A percentile compares a stretch with the other conserved stretches of the same genome.
phyloP scores from a whole-genome alignment of 2,888 invertebrate species.

The Stenoptilia bipunctidactyla region DNA sequence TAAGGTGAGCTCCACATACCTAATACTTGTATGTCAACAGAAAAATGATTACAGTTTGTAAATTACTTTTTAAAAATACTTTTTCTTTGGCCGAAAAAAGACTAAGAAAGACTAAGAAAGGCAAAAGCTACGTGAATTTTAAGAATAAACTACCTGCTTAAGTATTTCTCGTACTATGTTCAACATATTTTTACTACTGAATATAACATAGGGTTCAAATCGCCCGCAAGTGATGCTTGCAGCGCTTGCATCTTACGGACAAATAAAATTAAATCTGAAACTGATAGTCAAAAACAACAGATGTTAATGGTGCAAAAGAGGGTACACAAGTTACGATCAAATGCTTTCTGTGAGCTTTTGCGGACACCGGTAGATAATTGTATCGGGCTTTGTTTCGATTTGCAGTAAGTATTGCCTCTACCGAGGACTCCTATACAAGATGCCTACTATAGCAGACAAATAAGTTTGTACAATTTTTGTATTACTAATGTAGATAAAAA shows the following conservation, averaged over 20 bases:
- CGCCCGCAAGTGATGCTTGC: neutral
- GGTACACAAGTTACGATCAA: neutral
- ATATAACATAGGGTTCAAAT: neutral
- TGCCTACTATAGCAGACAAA: constrained; percentile 3
- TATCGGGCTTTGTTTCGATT: neutral
- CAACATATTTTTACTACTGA: neutral
- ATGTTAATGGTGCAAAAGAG: neutral
- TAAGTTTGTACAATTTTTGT: constrained; percentile 4
- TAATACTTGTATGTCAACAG: too few relatives aligned
- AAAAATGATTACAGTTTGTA: too few relatives aligned
- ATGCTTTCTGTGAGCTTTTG: neutral
- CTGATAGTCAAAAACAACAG: neutral
- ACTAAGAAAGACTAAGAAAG: neutral
- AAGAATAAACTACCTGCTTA: neutral
- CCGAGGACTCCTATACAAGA: constrained; percentile 2
- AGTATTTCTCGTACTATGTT: neutral
- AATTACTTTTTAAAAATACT: too few relatives aligned
- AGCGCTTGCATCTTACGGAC: neutral
- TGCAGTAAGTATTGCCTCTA: constrained; percentile 1
- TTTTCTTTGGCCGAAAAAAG: too few relatives aligned
- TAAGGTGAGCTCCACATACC: too few relatives aligned
- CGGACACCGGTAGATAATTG: neutral
- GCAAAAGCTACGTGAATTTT: neutral
- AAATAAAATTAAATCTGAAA: neutral
- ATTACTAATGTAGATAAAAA: neutral